Evolutionary conservation across 30 jellyfish, hydroid and myxozoan species (phyloP), one percentile per base, ranked within the genome.

Genomic region (Turritopsis rubra): DNA sequence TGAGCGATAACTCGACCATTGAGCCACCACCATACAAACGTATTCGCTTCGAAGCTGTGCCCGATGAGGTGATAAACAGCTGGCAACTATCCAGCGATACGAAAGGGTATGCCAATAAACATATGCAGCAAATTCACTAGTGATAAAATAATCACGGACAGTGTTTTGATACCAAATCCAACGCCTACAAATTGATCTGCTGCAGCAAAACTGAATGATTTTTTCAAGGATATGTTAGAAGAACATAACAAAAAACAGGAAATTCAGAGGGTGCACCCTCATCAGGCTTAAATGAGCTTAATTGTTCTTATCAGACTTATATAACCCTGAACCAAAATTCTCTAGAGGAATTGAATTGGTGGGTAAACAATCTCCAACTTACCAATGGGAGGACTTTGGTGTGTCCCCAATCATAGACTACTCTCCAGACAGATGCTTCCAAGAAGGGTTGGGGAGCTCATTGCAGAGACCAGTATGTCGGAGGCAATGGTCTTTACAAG

Each of bases 21-120:
- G n/a, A n/a, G n/a, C n/a, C n/a, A n/a, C n/a, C n/a, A n/a, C n/a
- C n/a, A n/a, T n/a, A n/a, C n/a, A n/a, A n/a, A n/a, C n/a, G 72
- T 18, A 54, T 54, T 18, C 72, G 72, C 18, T 54, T 54, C 72
- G 72, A 54, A 54, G 72, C 72, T 54, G 72, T 54, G 72, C 72
- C 72, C 72, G 72, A 54, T 54, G 72, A 54, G 72, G 72, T n/a
- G 72, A 18, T 54, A 54, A 54, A 54, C 72, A 54, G 72, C 72
- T 54, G 72, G 72, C 18, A 18, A 54, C 72, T 54, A 16, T n/a
- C 72, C 72, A 54, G n/a, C 72, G 72, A 54, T 16, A 54, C n/a
- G 72, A 16, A 54, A 54, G 19, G 19, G 19, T 54, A 54, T 54
- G 72, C 72, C n/a, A 16, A 18, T 16, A 54, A 54, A n/a, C n/a